phyloP scores from a whole-genome alignment of 1,140 invertebrate species.

The Glossosoma conforme region DNA sequence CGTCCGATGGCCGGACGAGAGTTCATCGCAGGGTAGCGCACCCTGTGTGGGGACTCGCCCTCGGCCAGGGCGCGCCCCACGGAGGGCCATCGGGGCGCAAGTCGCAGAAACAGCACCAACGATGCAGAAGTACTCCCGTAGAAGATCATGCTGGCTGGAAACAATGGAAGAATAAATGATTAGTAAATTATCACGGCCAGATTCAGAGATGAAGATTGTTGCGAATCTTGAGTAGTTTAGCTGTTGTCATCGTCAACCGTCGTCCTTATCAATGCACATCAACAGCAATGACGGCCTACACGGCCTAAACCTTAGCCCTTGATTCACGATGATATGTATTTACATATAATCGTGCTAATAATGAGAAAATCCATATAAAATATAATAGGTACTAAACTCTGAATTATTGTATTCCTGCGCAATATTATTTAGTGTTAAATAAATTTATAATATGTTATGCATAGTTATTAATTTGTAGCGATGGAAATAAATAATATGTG shows the following conservation, averaged over 20 bases:
- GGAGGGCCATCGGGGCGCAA: constrained; percentile 22
- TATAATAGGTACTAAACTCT: no score
- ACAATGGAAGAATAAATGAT: neutral
- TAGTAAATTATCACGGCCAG: neutral
- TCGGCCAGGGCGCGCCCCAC: constrained; percentile 12
- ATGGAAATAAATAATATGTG: no score
- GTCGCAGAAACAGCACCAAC: constrained; percentile 21
- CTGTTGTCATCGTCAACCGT: neutral
- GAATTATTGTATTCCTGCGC: no score
- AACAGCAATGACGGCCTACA: neutral
- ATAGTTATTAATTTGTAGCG: no score
- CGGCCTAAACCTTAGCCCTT: neutral
- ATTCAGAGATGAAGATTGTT: neutral
- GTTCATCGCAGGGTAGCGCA: neutral
- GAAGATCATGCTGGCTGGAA: constrained; percentile 23
- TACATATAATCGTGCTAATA: no score
- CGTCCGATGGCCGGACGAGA: neutral
- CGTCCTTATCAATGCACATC: neutral
- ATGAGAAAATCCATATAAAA: no score
- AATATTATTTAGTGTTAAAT: no score
- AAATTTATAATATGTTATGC: no score
- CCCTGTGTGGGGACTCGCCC: constrained; percentile 5
- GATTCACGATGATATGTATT: neutral
- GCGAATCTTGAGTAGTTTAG: neutral
- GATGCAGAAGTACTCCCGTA: constrained; percentile 12